Percentiles rank a stretch among this genome's conserved stretches.
Evolutionary conservation across 2,888 invertebrate species (phyloP).

Genomic region (Cyclophora punctaria): DNA sequence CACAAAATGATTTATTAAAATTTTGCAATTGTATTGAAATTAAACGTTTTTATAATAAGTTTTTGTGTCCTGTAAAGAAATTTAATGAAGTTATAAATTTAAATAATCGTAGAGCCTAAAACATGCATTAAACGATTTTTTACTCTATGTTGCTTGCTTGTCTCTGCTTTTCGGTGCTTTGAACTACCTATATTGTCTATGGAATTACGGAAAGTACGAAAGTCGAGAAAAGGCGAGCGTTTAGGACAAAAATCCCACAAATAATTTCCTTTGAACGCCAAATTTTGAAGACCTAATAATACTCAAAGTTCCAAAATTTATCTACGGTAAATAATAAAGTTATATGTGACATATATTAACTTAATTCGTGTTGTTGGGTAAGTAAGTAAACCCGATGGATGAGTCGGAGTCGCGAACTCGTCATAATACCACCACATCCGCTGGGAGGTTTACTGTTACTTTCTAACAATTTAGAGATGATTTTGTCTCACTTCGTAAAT

Average conservation of each 20-base stretch:
- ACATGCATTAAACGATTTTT: too few species aligned
- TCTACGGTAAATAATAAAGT: background rate
- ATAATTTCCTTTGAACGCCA: constrained; percentile 15
- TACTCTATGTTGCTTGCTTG: constrained; percentile 21
- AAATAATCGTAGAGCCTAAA: too few species aligned
- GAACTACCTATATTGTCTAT: constrained; percentile 26
- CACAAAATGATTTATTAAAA: too few species aligned
- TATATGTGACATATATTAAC: constrained; percentile 5
- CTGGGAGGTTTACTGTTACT: constrained; percentile 53
- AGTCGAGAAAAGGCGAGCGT: constrained; percentile 41
- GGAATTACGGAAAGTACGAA: constrained; percentile 30
- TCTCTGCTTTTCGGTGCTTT: too few species aligned
- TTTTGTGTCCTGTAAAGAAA: too few species aligned
- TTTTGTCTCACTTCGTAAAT: too few species aligned
- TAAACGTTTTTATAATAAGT: too few species aligned
- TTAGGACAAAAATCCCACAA: constrained; percentile 39
- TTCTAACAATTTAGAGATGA: constrained; percentile 14
- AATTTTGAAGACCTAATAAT: constrained; percentile 19
- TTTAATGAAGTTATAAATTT: too few species aligned
- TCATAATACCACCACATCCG: constrained; percentile 54
- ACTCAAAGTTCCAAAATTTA: too few species aligned
- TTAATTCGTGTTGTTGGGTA: constrained; percentile 24
- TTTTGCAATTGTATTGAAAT: too few species aligned
- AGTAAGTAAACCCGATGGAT: constrained; percentile 25
- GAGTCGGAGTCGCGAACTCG: constrained; percentile 60